Conservation (phyloP, 1,140 invertebrate species). For the Acromyrmex heyeri region DNA sequence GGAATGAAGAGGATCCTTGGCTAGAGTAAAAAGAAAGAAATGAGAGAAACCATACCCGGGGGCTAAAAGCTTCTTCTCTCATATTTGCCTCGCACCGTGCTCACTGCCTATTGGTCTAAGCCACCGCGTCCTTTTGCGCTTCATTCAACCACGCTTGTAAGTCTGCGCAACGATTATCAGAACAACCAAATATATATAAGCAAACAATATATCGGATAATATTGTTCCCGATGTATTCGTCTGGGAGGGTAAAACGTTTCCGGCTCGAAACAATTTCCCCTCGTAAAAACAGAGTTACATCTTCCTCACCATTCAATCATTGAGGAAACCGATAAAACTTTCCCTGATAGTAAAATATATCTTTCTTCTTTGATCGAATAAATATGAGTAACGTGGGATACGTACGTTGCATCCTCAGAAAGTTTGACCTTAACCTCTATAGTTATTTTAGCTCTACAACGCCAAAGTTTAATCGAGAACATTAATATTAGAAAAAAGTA, state of each 20-base stretch:
- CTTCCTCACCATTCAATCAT: not conserved
- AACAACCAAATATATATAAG: conserved; percentile 2
- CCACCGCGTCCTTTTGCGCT: conserved; percentile 44
- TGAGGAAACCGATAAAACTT: not conserved
- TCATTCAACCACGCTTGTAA: conserved; percentile 56
- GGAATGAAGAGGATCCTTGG: conserved; percentile 60
- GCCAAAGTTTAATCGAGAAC: not conserved
- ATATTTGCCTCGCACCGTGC: conserved; percentile 52
- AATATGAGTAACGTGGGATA: not conserved
- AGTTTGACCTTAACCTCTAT: not conserved
- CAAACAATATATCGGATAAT: not conserved
- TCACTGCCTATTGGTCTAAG: conserved; percentile 46
- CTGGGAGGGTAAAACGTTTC: conserved; percentile 31
- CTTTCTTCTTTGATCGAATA: not conserved
- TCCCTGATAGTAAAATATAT: not conserved
- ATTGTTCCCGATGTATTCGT: not conserved
- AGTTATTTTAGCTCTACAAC: not conserved
- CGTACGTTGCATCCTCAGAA: not conserved
- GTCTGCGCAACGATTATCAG: conserved; percentile 3
- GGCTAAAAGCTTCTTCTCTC: conserved; percentile 62
- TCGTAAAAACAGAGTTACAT: not conserved
- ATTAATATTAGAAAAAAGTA: conserved; percentile 7
- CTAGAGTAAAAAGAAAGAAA: conserved; percentile 50
- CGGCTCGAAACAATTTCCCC: conserved; percentile 48
- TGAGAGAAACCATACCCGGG: conserved; percentile 14